Evolutionary conservation across 2,888 invertebrate genomes (phyloP).

Genomic region (Sarcophaga rosellei): DNA sequence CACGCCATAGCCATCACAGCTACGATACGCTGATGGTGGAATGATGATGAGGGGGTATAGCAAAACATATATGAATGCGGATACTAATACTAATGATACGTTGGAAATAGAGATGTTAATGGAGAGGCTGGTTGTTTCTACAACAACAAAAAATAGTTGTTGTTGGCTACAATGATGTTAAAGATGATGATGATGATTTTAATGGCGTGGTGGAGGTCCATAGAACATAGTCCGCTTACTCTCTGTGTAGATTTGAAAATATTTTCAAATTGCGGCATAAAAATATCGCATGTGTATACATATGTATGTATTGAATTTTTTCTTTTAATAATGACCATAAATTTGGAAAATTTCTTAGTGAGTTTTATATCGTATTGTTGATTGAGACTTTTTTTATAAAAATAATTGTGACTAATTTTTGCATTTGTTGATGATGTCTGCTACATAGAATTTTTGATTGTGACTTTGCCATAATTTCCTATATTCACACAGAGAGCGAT

Average conservation of each 20-base stretch:
- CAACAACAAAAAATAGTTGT: not conserved
- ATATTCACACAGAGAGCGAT: too few species aligned
- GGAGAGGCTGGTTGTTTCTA: not conserved
- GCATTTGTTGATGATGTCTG: not conserved
- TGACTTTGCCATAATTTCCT: too few species aligned
- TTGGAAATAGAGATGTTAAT: not conserved
- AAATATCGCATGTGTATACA: not conserved
- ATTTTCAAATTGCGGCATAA: constrained; percentile 30
- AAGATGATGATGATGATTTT: not conserved
- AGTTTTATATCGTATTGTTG: not conserved
- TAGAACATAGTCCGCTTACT: constrained; percentile 2
- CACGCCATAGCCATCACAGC: not conserved
- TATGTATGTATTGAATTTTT: not conserved
- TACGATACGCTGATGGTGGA: not conserved
- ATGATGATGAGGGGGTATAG: not conserved
- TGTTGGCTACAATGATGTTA: not conserved
- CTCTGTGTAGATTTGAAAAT: not conserved
- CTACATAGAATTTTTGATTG: not conserved
- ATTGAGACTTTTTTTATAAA: not conserved
- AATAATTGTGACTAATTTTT: constrained; percentile 42
- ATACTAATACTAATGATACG: not conserved
- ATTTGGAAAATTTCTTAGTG: not conserved
- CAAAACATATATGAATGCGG: not conserved
- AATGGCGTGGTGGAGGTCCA: not conserved
- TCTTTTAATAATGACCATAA: constrained; percentile 3